phyloP scores from a whole-genome alignment of 2,113 vertebrate species.

The Suricata suricatta region DNA sequence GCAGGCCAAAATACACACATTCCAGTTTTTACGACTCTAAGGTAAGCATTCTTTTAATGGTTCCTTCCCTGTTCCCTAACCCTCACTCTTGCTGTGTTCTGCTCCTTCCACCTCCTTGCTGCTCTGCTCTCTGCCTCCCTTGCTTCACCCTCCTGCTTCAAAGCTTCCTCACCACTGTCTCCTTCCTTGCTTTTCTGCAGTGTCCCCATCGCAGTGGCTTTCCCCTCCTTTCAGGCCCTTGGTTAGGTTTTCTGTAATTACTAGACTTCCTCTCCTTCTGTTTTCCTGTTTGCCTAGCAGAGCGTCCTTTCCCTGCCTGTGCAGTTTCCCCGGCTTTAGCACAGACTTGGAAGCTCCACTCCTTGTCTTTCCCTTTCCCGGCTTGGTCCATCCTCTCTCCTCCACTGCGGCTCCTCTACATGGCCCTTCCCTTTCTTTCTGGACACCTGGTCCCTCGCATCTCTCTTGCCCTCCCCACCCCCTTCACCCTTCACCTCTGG shows the following conservation, averaged over 20 bases:
- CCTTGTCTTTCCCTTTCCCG: neutral
- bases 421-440: neutral
- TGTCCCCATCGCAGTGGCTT: constrained; percentile 38
- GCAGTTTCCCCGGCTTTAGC: neutral
- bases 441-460: neutral
- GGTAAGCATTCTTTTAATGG: constrained; percentile 64
- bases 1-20: constrained; percentile 69
- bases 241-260: neutral
- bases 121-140: constrained; percentile 68
- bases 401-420: fast-evolving
- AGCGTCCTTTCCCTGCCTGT: neutral
- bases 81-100: neutral
- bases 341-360: neutral
- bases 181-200: constrained; percentile 61
- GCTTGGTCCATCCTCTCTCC: neutral
- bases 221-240: constrained; percentile 11
- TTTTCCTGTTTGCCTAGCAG: constrained; percentile 23
- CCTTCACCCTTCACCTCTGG: neutral
- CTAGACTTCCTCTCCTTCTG: constrained; percentile 1
- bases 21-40: constrained; percentile 47
- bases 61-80: neutral
- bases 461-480: neutral
- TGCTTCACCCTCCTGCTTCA: constrained; percentile 71
- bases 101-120: neutral
- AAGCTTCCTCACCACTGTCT: constrained; percentile 59